These are phyloP conservation scores for Delia radicum DNA, from an alignment of 1,140 invertebrate species.

Conservation along the genomic window DNA sequence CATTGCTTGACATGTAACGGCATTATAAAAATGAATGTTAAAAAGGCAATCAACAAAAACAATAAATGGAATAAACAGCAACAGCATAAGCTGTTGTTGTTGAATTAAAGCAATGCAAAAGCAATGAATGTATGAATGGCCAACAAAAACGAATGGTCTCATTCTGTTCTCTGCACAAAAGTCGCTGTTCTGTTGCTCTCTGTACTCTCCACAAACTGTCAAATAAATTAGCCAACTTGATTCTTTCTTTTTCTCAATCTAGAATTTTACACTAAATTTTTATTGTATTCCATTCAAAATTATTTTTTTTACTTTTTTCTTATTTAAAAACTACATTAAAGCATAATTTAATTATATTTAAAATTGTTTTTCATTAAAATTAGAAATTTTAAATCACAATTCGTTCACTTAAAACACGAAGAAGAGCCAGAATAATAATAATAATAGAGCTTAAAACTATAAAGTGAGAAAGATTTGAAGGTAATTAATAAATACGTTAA, in stretches of 20 bases:
- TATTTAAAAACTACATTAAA: constrained; percentile 14
- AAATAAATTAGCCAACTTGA: no score
- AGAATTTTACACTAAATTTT: constrained; percentile 13
- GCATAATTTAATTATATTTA: constrained; percentile 8
- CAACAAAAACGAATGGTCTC: no score
- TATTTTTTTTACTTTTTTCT: not conserved
- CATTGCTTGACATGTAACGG: no score
- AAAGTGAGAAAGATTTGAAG: not conserved
- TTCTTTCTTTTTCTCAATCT: not conserved
- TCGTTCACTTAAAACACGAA: not conserved
- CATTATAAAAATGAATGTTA: no score
- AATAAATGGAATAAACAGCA: no score
- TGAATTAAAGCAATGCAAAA: no score
- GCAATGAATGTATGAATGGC: no score
- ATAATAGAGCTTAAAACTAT: not conserved
- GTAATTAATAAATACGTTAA: not conserved
- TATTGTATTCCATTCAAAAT: not conserved
- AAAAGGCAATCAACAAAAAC: no score
- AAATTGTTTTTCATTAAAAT: not conserved
- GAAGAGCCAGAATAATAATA: not conserved
- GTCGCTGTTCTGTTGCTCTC: no score
- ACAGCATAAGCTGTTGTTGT: no score
- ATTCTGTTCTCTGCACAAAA: no score
- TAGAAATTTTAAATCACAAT: constrained; percentile 7
- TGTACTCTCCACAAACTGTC: no score